phyloP scores from a whole-genome alignment of 2,797 vertebrate species.

The Denticeps clupeoides region DNA sequence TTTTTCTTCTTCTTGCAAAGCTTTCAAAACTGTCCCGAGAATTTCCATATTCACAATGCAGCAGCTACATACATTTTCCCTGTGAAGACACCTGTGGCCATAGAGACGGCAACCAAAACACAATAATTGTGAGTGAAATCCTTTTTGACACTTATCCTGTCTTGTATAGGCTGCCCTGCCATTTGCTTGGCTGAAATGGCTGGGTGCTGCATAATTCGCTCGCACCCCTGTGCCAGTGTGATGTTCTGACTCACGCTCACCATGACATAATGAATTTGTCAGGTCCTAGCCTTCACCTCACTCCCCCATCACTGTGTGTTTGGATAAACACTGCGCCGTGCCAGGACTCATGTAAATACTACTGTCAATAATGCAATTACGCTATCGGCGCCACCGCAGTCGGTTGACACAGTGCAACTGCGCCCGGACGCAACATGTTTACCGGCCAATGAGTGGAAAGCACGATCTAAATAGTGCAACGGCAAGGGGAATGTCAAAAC shows the following conservation, averaged over 20 bases:
- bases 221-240: constrained; percentile 21
- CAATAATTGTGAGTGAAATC: constrained; percentile 55
- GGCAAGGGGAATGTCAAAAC: constrained; percentile 28
- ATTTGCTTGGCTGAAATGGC: constrained; percentile 30
- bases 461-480: constrained; percentile 33
- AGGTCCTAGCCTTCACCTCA: constrained; percentile 26
- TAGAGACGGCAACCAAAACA: constrained; percentile 30
- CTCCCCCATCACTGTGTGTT: constrained; percentile 29
- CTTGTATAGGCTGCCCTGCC: constrained; percentile 24
- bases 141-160: constrained; percentile 47
- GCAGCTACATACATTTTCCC: constrained; percentile 11
- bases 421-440: constrained; percentile 22
- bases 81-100: constrained; percentile 23
- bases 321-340: constrained; percentile 33
- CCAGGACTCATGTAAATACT: constrained; percentile 25
- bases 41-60: constrained; percentile 29
- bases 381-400: constrained; percentile 19
- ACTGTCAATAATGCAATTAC: constrained; percentile 33
- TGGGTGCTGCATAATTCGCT: constrained; percentile 41
- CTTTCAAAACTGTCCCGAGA: neutral
- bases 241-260: constrained; percentile 28
- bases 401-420: constrained; percentile 21
- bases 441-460: constrained; percentile 15
- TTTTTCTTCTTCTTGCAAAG: neutral
- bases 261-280: constrained; percentile 45